Evolutionary conservation across 23 tunicate species (phyloP).

Genomic region (Ascidia mentula): DNA sequence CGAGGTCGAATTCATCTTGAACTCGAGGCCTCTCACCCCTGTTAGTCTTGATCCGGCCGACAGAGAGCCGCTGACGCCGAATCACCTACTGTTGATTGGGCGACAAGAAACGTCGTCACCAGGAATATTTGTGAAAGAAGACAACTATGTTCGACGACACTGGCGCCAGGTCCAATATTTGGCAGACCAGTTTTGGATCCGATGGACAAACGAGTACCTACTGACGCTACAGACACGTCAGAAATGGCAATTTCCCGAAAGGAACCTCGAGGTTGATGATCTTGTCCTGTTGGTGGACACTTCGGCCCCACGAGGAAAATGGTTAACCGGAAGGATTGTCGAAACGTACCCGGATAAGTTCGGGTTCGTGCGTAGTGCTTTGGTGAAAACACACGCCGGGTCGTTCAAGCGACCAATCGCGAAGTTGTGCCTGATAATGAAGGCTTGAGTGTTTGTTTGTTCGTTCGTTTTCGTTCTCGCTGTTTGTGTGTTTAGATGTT

Average conservation of each 20-base stretch:
- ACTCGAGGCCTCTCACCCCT: constrained; percentile 18
- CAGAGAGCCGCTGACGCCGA: constrained; percentile 13
- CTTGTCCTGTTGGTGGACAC: too few relatives aligned
- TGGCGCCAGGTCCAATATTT: constrained; percentile 30
- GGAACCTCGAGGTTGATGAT: too few relatives aligned
- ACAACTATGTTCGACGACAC: constrained; percentile 15
- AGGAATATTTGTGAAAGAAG: constrained; percentile 39
- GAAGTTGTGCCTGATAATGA: too few relatives aligned
- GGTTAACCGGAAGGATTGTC: too few relatives aligned
- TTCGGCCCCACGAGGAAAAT: too few relatives aligned
- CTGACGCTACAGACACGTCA: constrained; percentile 9
- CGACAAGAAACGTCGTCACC: constrained; percentile 7
- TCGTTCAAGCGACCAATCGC: too few relatives aligned
- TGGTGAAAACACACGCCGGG: too few relatives aligned
- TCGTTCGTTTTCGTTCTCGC: too few relatives aligned
- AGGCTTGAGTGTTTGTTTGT: too few relatives aligned
- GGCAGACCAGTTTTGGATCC: constrained; percentile 30
- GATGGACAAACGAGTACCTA: constrained; percentile 31
- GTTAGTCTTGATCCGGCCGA: constrained; percentile 12
- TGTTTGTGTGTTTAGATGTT: too few relatives aligned
- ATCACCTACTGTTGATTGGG: constrained; percentile 16
- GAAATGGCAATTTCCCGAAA: constrained; percentile 4
- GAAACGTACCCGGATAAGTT: too few relatives aligned
- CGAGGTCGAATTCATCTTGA: constrained; percentile 21
- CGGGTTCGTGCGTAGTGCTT: too few relatives aligned